These are phyloP conservation scores for Larimichthys crocea DNA, from an alignment of 2,113 vertebrate genomes.

Conservation along the genomic window DNA sequence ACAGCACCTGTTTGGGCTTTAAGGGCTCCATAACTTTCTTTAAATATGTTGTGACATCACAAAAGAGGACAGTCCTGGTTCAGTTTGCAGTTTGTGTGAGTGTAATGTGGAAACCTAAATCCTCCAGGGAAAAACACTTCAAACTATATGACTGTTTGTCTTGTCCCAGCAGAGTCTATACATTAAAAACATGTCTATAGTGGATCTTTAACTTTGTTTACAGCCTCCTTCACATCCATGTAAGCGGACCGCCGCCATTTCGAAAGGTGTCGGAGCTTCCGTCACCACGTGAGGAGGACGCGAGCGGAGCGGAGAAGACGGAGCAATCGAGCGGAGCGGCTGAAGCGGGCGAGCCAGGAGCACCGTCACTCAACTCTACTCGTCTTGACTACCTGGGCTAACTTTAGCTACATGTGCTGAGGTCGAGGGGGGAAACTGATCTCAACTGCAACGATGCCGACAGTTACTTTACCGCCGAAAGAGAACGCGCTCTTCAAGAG, in stretches of 20 bases:
- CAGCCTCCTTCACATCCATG: neutral
- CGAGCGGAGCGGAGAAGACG: slow-evolving; percentile 68
- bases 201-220: neutral
- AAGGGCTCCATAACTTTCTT: no score
- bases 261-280: slow-evolving; percentile 44
- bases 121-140: neutral
- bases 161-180: no score
- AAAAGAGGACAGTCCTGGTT: neutral
- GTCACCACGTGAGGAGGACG: slow-evolving; percentile 76
- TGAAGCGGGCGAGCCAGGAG: slow-evolving; percentile 63
- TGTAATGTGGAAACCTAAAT: neutral
- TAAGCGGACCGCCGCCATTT: slow-evolving; percentile 59
- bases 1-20: no score
- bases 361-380: slow-evolving; percentile 68
- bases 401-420: slow-evolving; percentile 85
- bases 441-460: slow-evolving; percentile 89
- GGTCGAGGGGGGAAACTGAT: slow-evolving; percentile 72
- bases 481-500: slow-evolving; percentile 97
- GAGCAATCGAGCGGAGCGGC: slow-evolving; percentile 77
- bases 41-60: neutral
- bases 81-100: neutral
- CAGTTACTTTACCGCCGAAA: slow-evolving; percentile 94
- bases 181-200: neutral
- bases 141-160: no score
- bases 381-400: slow-evolving; percentile 74